These are phyloP conservation scores for Drosophila cyrtoloma DNA, from an alignment of 2,888 invertebrate species.

Conservation along the genomic window DNA sequence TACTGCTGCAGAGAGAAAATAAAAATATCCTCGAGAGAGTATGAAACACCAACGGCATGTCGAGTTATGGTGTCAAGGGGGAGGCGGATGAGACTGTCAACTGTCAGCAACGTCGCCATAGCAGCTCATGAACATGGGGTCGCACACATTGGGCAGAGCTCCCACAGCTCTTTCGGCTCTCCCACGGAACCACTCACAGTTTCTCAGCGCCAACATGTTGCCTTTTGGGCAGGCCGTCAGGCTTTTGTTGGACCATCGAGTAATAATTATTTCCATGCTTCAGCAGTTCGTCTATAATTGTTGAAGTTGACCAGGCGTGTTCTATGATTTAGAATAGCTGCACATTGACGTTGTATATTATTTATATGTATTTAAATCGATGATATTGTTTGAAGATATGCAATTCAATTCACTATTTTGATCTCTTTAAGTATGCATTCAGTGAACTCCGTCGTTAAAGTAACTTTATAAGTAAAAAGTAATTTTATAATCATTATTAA, in stretches of 20 bases:
- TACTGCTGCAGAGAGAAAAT: neutral
- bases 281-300: slow-evolving; percentile 54
- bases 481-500: neutral
- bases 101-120: slow-evolving; percentile 72
- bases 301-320: slow-evolving; percentile 10
- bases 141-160: slow-evolving; percentile 4
- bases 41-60: slow-evolving; percentile 5
- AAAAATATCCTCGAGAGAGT: slow-evolving; percentile 2
- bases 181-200: slow-evolving; percentile 14
- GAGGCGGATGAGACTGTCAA: slow-evolving; percentile 38
- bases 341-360: neutral
- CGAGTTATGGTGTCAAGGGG: slow-evolving; percentile 17
- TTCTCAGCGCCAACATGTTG: slow-evolving; percentile 14
- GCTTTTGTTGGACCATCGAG: slow-evolving; percentile 54
- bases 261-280: slow-evolving; percentile 57
- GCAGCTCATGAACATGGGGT: slow-evolving; percentile 64
- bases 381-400: neutral
- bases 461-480: neutral
- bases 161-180: slow-evolving; percentile 6
- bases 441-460: neutral
- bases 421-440: neutral
- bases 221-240: slow-evolving; percentile 44
- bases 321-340: slow-evolving; percentile 9
- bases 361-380: neutral
- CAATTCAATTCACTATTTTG: neutral